A percentile compares a stretch with the other conserved stretches of the same genome.
Conservation (phyloP, 2,888 invertebrate genomes). For the Microctonus brassicae region DNA sequence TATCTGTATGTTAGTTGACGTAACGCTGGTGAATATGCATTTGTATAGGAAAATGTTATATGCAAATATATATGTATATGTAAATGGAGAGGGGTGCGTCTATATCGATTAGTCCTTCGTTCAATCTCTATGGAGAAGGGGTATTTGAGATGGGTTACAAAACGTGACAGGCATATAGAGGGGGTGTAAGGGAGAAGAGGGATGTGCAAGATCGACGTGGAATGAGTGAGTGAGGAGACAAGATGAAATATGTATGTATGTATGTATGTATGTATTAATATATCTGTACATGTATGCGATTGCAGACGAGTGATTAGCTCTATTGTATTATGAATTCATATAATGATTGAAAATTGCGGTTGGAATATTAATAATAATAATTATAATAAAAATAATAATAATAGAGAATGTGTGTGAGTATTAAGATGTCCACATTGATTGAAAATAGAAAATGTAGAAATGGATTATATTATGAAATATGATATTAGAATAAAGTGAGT, state of each 20-base stretch:
- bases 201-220: background rate
- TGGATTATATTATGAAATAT: too few relatives aligned
- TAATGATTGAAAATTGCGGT: background rate
- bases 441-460: too few relatives aligned
- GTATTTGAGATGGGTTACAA: conserved; percentile 8
- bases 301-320: background rate
- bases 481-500: too few relatives aligned
- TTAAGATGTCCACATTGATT: too few relatives aligned
- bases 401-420: too few relatives aligned
- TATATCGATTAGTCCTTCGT: conserved; percentile 33
- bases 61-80: conserved; percentile 8
- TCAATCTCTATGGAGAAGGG: conserved; percentile 22
- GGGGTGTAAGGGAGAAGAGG: conserved; percentile 13
- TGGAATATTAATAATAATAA: background rate
- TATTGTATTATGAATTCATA: background rate
- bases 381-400: background rate
- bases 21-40: conserved; percentile 25
- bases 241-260: background rate
- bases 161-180: conserved; percentile 5
- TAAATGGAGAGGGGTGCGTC: conserved; percentile 15
- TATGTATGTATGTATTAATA: background rate
- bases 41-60: conserved; percentile 33
- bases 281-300: background rate
- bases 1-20: background rate
- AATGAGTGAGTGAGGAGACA: background rate